Percentiles rank a stretch among this genome's conserved stretches.
Conservation (phyloP, 1,140 invertebrate species). For the Drosophila miranda region DNA sequence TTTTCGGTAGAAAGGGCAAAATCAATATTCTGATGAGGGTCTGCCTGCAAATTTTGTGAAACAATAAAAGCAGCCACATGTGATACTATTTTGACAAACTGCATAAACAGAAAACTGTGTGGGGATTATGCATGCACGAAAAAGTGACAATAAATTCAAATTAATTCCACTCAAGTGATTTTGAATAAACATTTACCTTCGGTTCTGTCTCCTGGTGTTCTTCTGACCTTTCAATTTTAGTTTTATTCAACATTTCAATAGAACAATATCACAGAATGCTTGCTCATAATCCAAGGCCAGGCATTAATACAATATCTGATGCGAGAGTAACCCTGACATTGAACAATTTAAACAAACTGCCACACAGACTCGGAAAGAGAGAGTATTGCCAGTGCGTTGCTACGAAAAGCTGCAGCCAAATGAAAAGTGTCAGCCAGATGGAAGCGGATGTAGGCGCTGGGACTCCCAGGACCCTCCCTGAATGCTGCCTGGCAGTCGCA, state of each 20-base stretch:
- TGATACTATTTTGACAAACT: constrained; percentile 35
- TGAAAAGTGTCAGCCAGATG: constrained; percentile 33
- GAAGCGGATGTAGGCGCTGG: constrained; percentile 19
- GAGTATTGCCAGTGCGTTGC: not conserved
- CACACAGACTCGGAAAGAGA: not conserved
- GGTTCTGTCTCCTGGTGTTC: not conserved
- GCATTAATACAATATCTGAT: not conserved
- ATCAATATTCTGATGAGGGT: constrained; percentile 37
- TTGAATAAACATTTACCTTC: constrained; percentile 1
- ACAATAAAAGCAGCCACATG: constrained; percentile 34
- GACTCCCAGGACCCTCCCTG: constrained; percentile 6
- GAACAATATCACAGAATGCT: constrained; percentile 5
- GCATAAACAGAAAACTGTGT: constrained; percentile 18
- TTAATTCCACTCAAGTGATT: constrained; percentile 43
- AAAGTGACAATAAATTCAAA: constrained; percentile 26
- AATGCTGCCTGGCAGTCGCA: not conserved
- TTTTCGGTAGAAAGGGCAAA: constrained; percentile 32
- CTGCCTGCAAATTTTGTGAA: constrained; percentile 6
- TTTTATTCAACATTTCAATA: constrained; percentile 3
- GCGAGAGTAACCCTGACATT: constrained; percentile 3
- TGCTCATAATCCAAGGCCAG: constrained; percentile 3
- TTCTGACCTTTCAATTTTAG: not conserved
- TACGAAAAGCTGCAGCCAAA: constrained; percentile 23
- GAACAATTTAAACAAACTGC: constrained; percentile 5
- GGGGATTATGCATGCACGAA: constrained; percentile 17